phyloP scores from a whole-genome alignment of 2,888 invertebrate species.

The Tinea semifulvella region DNA sequence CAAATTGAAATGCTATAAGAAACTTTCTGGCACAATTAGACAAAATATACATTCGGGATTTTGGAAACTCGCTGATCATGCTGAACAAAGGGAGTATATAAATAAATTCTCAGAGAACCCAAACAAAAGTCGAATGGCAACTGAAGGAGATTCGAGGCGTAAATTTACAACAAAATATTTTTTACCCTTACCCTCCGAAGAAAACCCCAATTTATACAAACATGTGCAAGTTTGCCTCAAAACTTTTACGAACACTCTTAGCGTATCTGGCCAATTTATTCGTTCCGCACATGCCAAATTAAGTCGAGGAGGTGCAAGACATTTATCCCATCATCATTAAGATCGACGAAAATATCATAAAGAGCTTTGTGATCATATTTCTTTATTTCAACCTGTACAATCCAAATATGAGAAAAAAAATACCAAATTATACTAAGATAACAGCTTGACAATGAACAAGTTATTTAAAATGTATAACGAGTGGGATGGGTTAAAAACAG shows the following conservation, averaged over 20 bases:
- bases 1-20: slow-evolving; percentile 13
- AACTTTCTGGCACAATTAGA: slow-evolving; percentile 15
- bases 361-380: slow-evolving; percentile 19
- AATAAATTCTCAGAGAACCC: slow-evolving; percentile 12
- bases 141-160: neutral
- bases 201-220: neutral
- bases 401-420: slow-evolving; percentile 16
- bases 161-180: slow-evolving; percentile 11
- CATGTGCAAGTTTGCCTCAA: slow-evolving; percentile 4
- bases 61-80: slow-evolving; percentile 16
- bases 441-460: slow-evolving; percentile 15
- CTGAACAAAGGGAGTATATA: slow-evolving; percentile 16
- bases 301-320: neutral
- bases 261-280: neutral
- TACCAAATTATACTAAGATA: slow-evolving; percentile 17
- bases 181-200: slow-evolving; percentile 2
- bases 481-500: slow-evolving; percentile 18
- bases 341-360: slow-evolving; percentile 13
- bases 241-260: slow-evolving; percentile 6
- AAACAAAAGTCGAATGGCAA: slow-evolving; percentile 10
- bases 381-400: slow-evolving; percentile 17
- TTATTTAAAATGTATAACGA: slow-evolving; percentile 20
- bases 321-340: neutral
- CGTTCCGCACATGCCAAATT: neutral
- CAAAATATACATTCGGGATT: slow-evolving; percentile 16